Base-by-base conservation (phyloP, 1,140 invertebrate species). In the Drosophila leontia region DNA sequence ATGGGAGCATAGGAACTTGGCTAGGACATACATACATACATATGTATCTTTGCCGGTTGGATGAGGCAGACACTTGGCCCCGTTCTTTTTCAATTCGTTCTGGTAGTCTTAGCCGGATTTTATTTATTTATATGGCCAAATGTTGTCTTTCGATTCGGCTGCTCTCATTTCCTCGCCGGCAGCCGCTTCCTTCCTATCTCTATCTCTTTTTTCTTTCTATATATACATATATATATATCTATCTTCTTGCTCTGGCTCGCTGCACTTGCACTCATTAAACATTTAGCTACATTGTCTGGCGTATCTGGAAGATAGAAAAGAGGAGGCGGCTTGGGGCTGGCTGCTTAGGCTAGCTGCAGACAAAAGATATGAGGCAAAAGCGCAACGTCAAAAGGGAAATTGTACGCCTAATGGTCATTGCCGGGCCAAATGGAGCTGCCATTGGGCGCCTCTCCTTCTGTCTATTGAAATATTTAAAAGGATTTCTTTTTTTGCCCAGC, bases 41-140 rank as follows among this genome's bases (percentile, higher is more conserved):
- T 37, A 15, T 32, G 11, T 41, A 23, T 39, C 34, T 26, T 26
- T 19, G 53, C 37, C 57, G 51, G 19, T 39, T 69, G 68, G 68
- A 72, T 60, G 68, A 12, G 48, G 35, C 65, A 62, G 64, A 58
- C 75, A 78, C 76, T 78, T 77, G 74, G 75, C 75, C 74, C 62
- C 63, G 13, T 78, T 78, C 72, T 67, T 75, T 86, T 83, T 77
- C 80, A 87, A 87, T 87, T 86, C 69, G 60, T 63, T 82, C 76
- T 72, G 41, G 65, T 79, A 78, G 69, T 58, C 75, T 75, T 64
- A 62, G 78, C 69, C 53, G 37, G 47, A 50, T 42, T 57, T 86
- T 83, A 83, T 71, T 87, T 87, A 87, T 87, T 83, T 78, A 87
- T 88, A 88, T 55, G 72, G 17, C 84, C 72, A 87, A 87, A 83